A percentile compares a stretch with the other conserved stretches of the same genome.
Evolutionary conservation across 1,140 invertebrate species (phyloP).

Genomic region (Marisa cornuarietis): DNA sequence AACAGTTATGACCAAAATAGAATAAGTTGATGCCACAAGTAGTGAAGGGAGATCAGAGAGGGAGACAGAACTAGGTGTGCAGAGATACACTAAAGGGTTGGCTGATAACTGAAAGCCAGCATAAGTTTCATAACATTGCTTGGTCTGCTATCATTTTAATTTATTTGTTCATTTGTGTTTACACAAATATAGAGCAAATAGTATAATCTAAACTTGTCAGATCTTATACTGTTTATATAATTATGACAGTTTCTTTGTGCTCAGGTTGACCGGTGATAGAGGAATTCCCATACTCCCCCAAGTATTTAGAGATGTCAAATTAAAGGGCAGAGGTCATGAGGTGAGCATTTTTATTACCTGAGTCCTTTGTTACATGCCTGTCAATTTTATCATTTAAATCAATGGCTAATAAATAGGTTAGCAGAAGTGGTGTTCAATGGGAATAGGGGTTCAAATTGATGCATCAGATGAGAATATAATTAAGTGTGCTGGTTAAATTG

Average conservation of each 20-base stretch:
- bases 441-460: too few relatives aligned
- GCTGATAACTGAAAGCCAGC: too few relatives aligned
- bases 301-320: conserved; percentile 84
- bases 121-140: background rate
- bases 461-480: too few relatives aligned
- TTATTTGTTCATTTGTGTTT: background rate
- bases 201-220: too few relatives aligned
- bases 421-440: too few relatives aligned
- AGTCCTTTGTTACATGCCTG: conserved; percentile 3
- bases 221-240: too few relatives aligned
- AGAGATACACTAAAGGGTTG: too few relatives aligned
- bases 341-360: conserved; percentile 45
- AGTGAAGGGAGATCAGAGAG: too few relatives aligned
- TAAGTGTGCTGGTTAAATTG: too few relatives aligned
- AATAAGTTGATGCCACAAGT: background rate
- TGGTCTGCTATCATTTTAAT: background rate
- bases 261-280: conserved; percentile 76
- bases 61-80: too few relatives aligned
- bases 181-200: too few relatives aligned
- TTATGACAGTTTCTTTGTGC: conserved; percentile 12
- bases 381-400: background rate
- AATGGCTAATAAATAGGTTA: background rate
- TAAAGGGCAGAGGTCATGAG: conserved; percentile 85
- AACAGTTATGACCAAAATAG: background rate
- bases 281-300: conserved; percentile 82